Evolutionary conservation across 2,113 vertebrate genomes (phyloP).

Genomic region (Ranitomeya variabilis): DNA sequence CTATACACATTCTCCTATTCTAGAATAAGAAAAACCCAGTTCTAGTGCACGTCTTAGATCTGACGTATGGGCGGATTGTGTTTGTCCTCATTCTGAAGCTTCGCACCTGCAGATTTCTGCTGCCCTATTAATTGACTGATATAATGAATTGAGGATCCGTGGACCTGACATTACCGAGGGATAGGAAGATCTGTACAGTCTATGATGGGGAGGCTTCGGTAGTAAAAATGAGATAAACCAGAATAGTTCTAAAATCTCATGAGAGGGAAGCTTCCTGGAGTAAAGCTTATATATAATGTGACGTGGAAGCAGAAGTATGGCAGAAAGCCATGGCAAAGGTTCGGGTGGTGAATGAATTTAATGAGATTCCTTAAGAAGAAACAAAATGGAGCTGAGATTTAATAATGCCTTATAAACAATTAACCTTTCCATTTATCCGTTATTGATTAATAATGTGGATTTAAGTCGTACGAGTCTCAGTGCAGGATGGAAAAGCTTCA

Average conservation of each 20-base stretch:
- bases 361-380: conserved; percentile 2
- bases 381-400: conserved; percentile 1
- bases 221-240: conserved; percentile 25
- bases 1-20: neutral
- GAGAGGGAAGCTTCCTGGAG: conserved; percentile 19
- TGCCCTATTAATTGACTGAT: neutral
- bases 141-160: neutral
- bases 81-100: conserved; percentile 10
- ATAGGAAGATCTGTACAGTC: neutral
- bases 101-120: neutral
- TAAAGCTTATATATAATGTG: conserved; percentile 30
- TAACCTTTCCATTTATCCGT: conserved; percentile 43
- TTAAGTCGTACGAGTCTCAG: neutral
- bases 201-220: neutral
- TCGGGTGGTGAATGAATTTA: neutral
- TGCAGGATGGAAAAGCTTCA: neutral
- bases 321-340: conserved; percentile 23
- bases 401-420: conserved; percentile 29
- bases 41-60: neutral
- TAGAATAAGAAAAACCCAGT: neutral
- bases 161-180: neutral
- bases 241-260: conserved; percentile 11
- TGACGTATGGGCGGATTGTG: neutral
- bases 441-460: conserved; percentile 21
- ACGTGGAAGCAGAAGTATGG: conserved; percentile 13